Evolutionary conservation across 2,797 vertebrate genomes (phyloP).

Genomic region (Anomalospiza imberbis): DNA sequence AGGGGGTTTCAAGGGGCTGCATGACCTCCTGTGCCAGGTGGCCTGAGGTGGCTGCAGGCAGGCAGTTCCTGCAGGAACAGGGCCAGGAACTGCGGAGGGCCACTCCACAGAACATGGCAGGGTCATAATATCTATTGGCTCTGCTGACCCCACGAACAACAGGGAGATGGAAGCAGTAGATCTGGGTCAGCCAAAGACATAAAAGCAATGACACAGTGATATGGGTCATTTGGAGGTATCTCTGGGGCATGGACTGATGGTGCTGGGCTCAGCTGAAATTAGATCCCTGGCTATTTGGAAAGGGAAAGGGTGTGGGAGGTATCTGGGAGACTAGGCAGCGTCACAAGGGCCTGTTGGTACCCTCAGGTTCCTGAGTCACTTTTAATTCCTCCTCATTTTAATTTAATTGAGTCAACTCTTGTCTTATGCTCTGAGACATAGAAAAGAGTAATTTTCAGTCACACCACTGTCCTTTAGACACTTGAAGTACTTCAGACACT

Average conservation of each 20-base stretch:
- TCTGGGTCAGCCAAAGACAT: neutral
- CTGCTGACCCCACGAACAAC: neutral
- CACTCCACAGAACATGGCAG: neutral
- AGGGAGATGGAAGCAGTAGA: neutral
- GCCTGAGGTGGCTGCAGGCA: neutral
- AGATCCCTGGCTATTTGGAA: neutral
- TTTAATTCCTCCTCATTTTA: neutral
- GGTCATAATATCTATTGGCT: no score
- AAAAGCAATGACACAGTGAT: neutral
- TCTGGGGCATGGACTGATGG: neutral
- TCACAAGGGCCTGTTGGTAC: neutral
- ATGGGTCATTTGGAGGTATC: fast-evolving
- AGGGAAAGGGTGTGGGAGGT: neutral
- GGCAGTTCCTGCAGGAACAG: neutral
- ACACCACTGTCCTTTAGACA: neutral
- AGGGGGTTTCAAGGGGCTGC: neutral
- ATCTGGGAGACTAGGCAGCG: neutral
- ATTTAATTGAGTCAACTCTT: neutral
- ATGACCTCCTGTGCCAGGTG: neutral
- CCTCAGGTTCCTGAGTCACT: neutral
- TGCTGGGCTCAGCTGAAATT: neutral
- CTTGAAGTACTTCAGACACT: neutral
- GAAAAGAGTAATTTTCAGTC: neutral
- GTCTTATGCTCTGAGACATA: neutral
- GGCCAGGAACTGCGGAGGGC: neutral